Percentiles rank a stretch among this genome's conserved stretches.
phyloP scores from a whole-genome alignment of 2,888 invertebrate species.

The Melieria omissa region DNA sequence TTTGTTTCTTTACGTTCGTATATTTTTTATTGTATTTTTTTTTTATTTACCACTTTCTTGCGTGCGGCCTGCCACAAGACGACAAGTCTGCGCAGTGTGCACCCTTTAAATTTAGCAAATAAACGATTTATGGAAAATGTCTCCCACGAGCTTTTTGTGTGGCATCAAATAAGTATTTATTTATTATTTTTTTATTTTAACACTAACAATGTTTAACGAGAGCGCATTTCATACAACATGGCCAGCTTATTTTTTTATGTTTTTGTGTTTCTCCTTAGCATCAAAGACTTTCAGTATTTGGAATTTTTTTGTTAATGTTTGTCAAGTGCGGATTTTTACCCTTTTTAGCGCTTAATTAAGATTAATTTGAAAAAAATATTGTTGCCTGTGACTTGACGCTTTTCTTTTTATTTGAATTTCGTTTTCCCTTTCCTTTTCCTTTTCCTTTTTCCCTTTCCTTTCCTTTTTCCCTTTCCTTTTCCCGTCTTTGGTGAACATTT shows the following conservation, averaged over 20 bases:
- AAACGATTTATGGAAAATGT: slow-evolving; percentile 8
- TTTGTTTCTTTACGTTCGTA: too few relatives aligned
- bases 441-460: background rate
- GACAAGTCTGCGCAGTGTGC: too few relatives aligned
- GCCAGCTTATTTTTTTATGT: background rate
- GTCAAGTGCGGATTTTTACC: slow-evolving; percentile 33
- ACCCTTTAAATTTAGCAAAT: background rate
- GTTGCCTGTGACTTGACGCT: background rate
- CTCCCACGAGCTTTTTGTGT: background rate
- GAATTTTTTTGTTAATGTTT: background rate
- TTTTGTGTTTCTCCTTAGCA: background rate
- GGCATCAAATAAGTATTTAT: too few relatives aligned
- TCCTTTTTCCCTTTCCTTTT: background rate
- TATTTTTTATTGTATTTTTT: too few relatives aligned
- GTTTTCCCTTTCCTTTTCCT: background rate
- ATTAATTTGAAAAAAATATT: slow-evolving; percentile 47
- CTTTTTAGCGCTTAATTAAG: slow-evolving; percentile 49
- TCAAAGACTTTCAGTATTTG: background rate
- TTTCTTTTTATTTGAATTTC: background rate
- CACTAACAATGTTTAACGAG: too few relatives aligned
- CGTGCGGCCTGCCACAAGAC: too few relatives aligned
- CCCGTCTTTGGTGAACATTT: too few relatives aligned
- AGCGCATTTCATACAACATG: background rate
- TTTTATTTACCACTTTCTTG: too few relatives aligned
- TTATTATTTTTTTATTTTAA: too few relatives aligned